Conservation (phyloP, 2,797 vertebrate genomes). For the Tiaroga cobitis region DNA sequence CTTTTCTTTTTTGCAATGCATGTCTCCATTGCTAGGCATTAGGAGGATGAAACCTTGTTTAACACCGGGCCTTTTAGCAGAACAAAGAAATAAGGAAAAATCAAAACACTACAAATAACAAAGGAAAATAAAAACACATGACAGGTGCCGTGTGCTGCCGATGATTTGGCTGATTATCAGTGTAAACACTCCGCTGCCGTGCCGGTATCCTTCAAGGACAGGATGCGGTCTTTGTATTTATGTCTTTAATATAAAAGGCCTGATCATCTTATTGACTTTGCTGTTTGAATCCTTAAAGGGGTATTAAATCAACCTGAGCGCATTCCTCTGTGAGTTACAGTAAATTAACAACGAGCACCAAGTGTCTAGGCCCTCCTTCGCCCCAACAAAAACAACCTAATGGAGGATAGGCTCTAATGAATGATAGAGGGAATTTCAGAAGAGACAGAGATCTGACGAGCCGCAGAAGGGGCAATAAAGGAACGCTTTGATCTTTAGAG, state of each 20-base stretch:
- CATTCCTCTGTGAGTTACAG: conserved; percentile 75
- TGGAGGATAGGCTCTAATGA: conserved; percentile 60
- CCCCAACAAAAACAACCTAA: conserved; percentile 44
- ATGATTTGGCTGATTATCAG: conserved; percentile 69
- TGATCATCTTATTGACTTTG: conserved; percentile 76
- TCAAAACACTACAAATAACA: conserved; percentile 56
- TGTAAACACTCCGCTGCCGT: conserved; percentile 58
- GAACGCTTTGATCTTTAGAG: conserved; percentile 49
- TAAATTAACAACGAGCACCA: conserved; percentile 70
- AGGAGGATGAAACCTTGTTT: conserved; percentile 41
- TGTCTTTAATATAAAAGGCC: conserved; percentile 76
- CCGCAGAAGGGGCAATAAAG: conserved; percentile 64
- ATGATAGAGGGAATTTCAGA: conserved; percentile 71
- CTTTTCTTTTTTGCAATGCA: conserved; percentile 28
- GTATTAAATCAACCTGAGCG: conserved; percentile 74
- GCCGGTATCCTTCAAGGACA: conserved; percentile 60
- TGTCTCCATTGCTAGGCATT: conserved; percentile 39
- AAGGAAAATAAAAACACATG: conserved; percentile 27
- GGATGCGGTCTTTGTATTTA: conserved; percentile 73
- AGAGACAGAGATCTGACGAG: conserved; percentile 57
- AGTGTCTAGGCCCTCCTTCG: conserved; percentile 2
- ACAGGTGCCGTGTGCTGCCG: conserved; percentile 45
- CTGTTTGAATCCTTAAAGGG: conserved; percentile 71
- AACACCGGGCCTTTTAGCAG: conserved; percentile 22
- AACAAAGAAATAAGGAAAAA: conserved; percentile 44